Conservation (phyloP, 1,140 invertebrate genomes). For the Drosophila bocki region DNA sequence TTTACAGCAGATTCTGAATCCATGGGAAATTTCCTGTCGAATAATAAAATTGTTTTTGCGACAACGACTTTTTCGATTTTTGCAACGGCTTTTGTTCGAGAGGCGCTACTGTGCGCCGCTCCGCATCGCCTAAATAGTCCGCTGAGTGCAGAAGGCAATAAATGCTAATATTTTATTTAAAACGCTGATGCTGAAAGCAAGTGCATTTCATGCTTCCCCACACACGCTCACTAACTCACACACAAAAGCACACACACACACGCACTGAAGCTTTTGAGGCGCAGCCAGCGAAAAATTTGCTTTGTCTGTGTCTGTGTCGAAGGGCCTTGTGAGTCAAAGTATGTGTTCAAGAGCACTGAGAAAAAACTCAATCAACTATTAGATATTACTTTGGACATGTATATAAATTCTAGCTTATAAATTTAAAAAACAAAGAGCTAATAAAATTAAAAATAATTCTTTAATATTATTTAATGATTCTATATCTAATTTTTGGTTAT, state of each 20-base stretch:
- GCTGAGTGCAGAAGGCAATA: slow-evolving; percentile 71
- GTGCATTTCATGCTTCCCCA: slow-evolving; percentile 45
- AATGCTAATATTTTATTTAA: slow-evolving; percentile 80
- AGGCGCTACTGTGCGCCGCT: too few relatives aligned
- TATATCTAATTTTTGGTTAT: too few relatives aligned
- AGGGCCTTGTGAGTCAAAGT: not conserved
- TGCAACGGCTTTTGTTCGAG: too few relatives aligned
- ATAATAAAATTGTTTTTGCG: too few relatives aligned
- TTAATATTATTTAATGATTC: too few relatives aligned
- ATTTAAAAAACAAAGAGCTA: too few relatives aligned
- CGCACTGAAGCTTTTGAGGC: slow-evolving; percentile 22
- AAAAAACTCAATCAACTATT: not conserved
- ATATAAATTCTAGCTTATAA: too few relatives aligned
- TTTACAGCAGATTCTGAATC: too few relatives aligned
- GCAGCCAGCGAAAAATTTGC: slow-evolving; percentile 52
- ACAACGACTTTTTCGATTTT: too few relatives aligned
- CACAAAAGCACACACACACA: not conserved
- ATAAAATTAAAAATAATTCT: too few relatives aligned
- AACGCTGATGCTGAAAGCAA: slow-evolving; percentile 61
- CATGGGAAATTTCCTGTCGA: too few relatives aligned
- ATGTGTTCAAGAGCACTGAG: slow-evolving; percentile 8
- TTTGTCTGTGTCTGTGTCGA: slow-evolving; percentile 28
- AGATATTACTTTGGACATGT: not conserved
- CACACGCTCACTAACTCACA: slow-evolving; percentile 4
- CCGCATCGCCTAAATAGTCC: slow-evolving; percentile 51